These are phyloP conservation scores for Heterodera filipjevi DNA, from an alignment of 2,888 invertebrate genomes.

Conservation along the genomic window DNA sequence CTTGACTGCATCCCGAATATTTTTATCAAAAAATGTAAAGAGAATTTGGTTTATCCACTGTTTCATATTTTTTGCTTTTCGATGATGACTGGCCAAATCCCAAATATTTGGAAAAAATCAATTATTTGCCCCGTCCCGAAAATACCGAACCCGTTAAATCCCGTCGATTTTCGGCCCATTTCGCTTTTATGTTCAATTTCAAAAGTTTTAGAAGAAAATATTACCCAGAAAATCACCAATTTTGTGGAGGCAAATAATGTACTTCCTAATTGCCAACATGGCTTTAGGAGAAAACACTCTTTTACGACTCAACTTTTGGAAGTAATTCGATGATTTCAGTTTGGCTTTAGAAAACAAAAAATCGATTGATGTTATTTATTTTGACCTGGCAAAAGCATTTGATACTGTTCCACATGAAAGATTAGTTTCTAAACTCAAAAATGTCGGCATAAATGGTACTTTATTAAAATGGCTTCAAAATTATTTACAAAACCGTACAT, in stretches of 20 bases:
- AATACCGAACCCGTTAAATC: neutral
- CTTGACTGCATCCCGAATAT: too few relatives aligned
- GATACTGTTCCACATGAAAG: neutral
- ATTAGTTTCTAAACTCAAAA: too few relatives aligned
- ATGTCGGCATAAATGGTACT: too few relatives aligned
- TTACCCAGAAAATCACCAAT: neutral
- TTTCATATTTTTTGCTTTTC: too few relatives aligned
- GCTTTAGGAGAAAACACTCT: conserved; percentile 1
- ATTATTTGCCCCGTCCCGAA: neutral
- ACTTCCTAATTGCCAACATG: conserved; percentile 9
- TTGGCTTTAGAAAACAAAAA: neutral
- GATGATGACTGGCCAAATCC: neutral
- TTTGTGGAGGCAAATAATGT: neutral
- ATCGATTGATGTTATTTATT: conserved; percentile 1
- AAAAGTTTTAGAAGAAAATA: conserved; percentile 7
- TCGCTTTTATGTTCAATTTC: neutral
- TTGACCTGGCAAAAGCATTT: conserved; percentile 5
- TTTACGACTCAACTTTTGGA: neutral
- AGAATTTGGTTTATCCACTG: too few relatives aligned
- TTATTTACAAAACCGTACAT: neutral
- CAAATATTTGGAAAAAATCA: neutral
- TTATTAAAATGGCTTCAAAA: too few relatives aligned
- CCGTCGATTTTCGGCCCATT: neutral
- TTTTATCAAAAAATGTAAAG: too few relatives aligned
- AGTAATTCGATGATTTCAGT: too few relatives aligned